Conservation (phyloP, 1,140 invertebrate species). For the Camponotus floridanus region DNA sequence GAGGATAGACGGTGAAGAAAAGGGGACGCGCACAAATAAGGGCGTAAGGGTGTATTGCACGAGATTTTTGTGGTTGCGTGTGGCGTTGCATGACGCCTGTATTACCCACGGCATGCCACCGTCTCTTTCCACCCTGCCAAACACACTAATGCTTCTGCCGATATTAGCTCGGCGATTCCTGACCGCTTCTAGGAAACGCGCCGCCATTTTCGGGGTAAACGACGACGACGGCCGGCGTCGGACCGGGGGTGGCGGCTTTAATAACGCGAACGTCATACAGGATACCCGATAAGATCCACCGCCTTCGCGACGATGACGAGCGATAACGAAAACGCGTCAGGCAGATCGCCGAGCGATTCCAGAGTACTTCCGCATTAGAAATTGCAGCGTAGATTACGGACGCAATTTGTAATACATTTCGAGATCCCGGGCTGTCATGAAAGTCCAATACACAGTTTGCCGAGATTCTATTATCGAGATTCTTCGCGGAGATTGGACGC, state of each 20-base stretch:
- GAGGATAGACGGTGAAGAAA: slow-evolving; percentile 22
- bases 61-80: slow-evolving; percentile 75
- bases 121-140: slow-evolving; percentile 65
- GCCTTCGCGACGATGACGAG: slow-evolving; percentile 23
- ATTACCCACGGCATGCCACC: slow-evolving; percentile 68
- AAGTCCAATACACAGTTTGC: slow-evolving; percentile 15
- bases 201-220: slow-evolving; percentile 71
- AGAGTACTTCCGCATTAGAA: slow-evolving; percentile 8
- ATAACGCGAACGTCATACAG: slow-evolving; percentile 53
- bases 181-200: slow-evolving; percentile 69
- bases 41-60: slow-evolving; percentile 70
- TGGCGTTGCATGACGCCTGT: slow-evolving; percentile 73
- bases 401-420: slow-evolving; percentile 56
- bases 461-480: slow-evolving; percentile 27
- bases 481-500: neutral
- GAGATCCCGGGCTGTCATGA: neutral
- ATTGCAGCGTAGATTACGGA: neutral
- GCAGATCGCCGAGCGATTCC: slow-evolving; percentile 3
- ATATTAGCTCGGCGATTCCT: slow-evolving; percentile 75
- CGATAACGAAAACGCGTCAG: slow-evolving; percentile 18
- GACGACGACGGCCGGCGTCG: slow-evolving; percentile 30
- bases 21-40: slow-evolving; percentile 17
- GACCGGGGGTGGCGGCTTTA: slow-evolving; percentile 54
- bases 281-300: slow-evolving; percentile 63
- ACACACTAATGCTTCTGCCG: slow-evolving; percentile 65